Base-by-base conservation (phyloP, 2,113 vertebrate genomes). In the Sorex fumeus region DNA sequence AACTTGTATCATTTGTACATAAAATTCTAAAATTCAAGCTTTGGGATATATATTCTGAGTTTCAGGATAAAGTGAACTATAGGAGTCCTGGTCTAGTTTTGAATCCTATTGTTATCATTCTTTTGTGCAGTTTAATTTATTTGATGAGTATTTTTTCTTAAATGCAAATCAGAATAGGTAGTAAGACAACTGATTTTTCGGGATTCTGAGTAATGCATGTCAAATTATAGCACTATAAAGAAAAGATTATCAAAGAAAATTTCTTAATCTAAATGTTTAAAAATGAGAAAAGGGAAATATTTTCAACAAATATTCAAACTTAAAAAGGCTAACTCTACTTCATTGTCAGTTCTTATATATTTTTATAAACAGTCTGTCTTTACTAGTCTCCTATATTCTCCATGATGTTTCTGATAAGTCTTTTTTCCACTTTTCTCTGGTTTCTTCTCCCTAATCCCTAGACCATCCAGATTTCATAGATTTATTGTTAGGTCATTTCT, bases 41-140 rank as follows among this genome's bases (percentile, higher is more conserved):
- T 62, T 34, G 15, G 0, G 7, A 40, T 71, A 34, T n/a, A 28
- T 69, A 32, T 75, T 80, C 70, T 93, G 19, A 69, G 7, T 76
- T 53, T 21, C 21, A 53, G 36, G 13, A 50, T 69, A 72, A 80
- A 77, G 8, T 74, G 16, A 72, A 79, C 40, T 45, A 25, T 1
- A 60, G 15, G 21, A 32, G 1, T 69, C 79, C 60, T 40, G 4
- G 70, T 32, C 32, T 30, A 45, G 34, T 16, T 47, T 77, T 12
- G 0, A 80, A 15, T 62, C 15, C 1, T 1, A 9, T 18, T 7
- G 3, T 2, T 3, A 67, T 60, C 71, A 8, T 53, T 25, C 1
- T 0, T 83, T 70, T 34, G 34, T 69, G 10, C 21, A 62, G 27
- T 64, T 75, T 53, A 19, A 28, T 57, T 79, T 25, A 28, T 47